A percentile compares a stretch with the other conserved stretches of the same genome.
Evolutionary conservation across 2,797 vertebrate species (phyloP).

Genomic region (Helicolenus hilgendorfi): DNA sequence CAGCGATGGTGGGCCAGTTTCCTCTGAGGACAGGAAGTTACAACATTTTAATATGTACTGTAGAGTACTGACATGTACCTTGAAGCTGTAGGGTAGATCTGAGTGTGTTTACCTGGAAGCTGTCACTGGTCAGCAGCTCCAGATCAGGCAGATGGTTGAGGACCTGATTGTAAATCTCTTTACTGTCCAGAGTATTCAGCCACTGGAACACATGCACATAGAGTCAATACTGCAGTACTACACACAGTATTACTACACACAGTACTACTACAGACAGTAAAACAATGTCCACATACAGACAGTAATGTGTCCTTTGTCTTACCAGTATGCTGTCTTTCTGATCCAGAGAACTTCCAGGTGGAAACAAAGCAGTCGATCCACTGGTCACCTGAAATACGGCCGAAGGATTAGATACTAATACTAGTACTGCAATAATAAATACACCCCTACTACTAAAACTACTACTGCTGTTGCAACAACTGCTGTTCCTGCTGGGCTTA

Average conservation of each 20-base stretch:
- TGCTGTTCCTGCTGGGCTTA: not conserved
- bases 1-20: constrained; percentile 95
- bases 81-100: not conserved
- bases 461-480: not conserved
- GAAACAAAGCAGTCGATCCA: constrained; percentile 94
- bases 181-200: constrained; percentile 94
- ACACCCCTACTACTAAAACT: not conserved
- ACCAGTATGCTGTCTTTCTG: constrained; percentile 93
- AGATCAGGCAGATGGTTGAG: constrained; percentile 94
- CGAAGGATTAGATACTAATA: not conserved
- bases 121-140: constrained; percentile 90
- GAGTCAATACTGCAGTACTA: constrained; percentile 2
- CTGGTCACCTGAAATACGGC: constrained; percentile 88
- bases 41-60: not conserved
- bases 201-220: constrained; percentile 86
- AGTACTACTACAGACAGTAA: not conserved
- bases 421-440: not conserved
- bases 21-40: constrained; percentile 76
- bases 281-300: not conserved
- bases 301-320: constrained; percentile 24
- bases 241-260: not conserved
- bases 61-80: not conserved
- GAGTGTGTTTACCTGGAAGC: constrained; percentile 89
- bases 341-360: constrained; percentile 94
- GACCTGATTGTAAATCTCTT: constrained; percentile 95